Base-by-base conservation (phyloP, 2,797 vertebrate genomes). In the Bufotes viridis region DNA sequence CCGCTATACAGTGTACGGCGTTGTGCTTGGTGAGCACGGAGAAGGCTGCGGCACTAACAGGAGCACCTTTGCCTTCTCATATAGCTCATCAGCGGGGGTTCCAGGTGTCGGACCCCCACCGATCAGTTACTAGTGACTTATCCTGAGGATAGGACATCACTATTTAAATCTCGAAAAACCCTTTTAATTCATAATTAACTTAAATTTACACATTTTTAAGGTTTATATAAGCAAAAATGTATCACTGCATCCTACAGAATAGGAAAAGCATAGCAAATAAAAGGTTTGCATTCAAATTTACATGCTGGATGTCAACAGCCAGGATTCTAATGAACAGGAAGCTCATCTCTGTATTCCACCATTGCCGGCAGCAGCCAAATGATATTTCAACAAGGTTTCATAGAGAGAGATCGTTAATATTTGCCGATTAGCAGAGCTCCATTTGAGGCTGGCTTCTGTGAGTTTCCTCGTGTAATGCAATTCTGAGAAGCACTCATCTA, bases 401-500 rank as follows among this genome's bases (percentile, higher is more conserved):
- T 22, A 74, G 34, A 69, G 22, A 51, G 60, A 69, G 42, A 70
- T 69, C 57, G 57, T 65, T 65, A 60, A 82, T 82, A 84, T 75
- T 42, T 60, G 72, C 20, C 7, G 17, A 84, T 72, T 22, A 51
- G 29, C 82, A 75, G 53, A 74, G 26, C 76, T 86, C 51, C 61
- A 86, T 86, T 69, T 69, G 60, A 42, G 18, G 51, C 55, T 55
- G n/a, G 24, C 17, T 60, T 85, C 26, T 61, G 72, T 51, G 29
- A 85, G 51, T 29, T 86, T 24, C 63, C 75, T 13, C 29, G 17
- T 65, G 51, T 86, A 69, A 70, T 86, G 78, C 51, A 79, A 78
- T 76, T 63, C 22, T 63, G 58, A 78, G 49, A 84, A 49, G 42
- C 72, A 80, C 26, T 85, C 83, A 85, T 63, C 72, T 85, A 53